Evolutionary conservation across 1,140 invertebrate genomes (phyloP), one percentile per base, ranked within the genome.

Genomic region (Cryptotermes secundus): DNA sequence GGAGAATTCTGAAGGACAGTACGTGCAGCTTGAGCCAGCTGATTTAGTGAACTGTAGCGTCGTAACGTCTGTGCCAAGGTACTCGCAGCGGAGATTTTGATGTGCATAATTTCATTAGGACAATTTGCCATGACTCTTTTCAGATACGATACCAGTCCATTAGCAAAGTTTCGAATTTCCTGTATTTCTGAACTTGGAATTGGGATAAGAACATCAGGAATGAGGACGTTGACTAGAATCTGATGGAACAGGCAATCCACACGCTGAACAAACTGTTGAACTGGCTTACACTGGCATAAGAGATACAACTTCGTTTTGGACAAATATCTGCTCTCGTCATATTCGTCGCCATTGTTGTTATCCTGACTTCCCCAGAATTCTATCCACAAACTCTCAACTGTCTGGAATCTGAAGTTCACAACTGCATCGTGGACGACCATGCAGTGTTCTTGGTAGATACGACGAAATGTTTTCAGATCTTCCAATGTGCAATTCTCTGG

Each of bases 1-100:
- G 95, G 94, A 87, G 96, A 94, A 91, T 99, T 99, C 90, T 98
- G 97, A 83, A 99, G 93, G 53, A 99, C 98, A 82, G 97, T 98
- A 59, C 98, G 92, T 19, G 98, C 98, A 81, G 99, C 98, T 89
- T 97, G 96, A 82, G 99, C 98, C 87, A 99, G 92, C 90, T 99
- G 99, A 91, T 99, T 99, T 31, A 99, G 91, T 24, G 98, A 99
- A 24, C 98, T 99, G 90, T 99, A 99, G 82, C 98, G 93, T 59
- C 98, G 92, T 87, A 99, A 90, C 59, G 97, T 99, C 90, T 99
- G 98, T 87, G 97, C 96, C 90, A 99, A 96, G 49, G 98, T 97
- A 86, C 95, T 95, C 16, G 99, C 97, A 59, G 97, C 96, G 49
- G 93, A 89, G 89, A 95, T 94, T 92, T 98, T 98, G 81, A 96